phyloP scores from a whole-genome alignment of 2,797 vertebrate genomes.

The Allobates femoralis region DNA sequence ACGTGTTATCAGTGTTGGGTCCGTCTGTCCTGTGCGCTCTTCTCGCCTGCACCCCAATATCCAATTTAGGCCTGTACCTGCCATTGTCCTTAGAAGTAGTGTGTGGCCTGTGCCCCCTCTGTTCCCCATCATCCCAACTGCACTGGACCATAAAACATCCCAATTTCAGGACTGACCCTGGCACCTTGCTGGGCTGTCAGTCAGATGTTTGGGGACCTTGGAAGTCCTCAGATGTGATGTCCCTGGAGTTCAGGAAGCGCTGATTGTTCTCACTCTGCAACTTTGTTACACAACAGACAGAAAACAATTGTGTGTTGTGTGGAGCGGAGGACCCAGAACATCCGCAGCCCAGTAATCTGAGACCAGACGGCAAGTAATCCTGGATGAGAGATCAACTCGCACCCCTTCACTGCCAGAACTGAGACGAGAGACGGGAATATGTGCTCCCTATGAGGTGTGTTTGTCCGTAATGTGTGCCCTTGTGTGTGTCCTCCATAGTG shows the following conservation, averaged over 20 bases:
- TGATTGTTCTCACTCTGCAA: neutral
- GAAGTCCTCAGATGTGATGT: neutral
- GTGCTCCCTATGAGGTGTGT: neutral
- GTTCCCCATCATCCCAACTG: too few relatives aligned
- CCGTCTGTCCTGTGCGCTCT: too few relatives aligned
- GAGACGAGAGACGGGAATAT: neutral
- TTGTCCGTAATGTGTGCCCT: fast-evolving
- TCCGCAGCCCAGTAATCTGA: conserved; percentile 2
- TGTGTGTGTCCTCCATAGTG: neutral
- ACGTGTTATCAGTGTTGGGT: too few relatives aligned
- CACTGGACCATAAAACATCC: too few relatives aligned
- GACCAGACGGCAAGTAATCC: conserved; percentile 21
- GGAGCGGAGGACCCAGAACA: neutral
- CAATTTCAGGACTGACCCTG: too few relatives aligned
- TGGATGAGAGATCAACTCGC: conserved; percentile 12
- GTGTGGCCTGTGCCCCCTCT: too few relatives aligned
- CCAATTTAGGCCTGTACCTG: too few relatives aligned
- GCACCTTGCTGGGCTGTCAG: too few relatives aligned
- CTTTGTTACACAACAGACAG: conserved; percentile 19
- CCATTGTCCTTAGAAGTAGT: too few relatives aligned
- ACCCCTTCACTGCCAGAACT: conserved; percentile 29
- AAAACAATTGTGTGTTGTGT: conserved; percentile 21
- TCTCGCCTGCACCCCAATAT: too few relatives aligned
- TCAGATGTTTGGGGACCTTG: too few relatives aligned
- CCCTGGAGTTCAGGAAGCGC: neutral